Percentiles rank a stretch among this genome's conserved stretches.
These are phyloP conservation scores for Eledona agricola DNA, from an alignment of 2,888 invertebrate genomes.

Conservation along the genomic window DNA sequence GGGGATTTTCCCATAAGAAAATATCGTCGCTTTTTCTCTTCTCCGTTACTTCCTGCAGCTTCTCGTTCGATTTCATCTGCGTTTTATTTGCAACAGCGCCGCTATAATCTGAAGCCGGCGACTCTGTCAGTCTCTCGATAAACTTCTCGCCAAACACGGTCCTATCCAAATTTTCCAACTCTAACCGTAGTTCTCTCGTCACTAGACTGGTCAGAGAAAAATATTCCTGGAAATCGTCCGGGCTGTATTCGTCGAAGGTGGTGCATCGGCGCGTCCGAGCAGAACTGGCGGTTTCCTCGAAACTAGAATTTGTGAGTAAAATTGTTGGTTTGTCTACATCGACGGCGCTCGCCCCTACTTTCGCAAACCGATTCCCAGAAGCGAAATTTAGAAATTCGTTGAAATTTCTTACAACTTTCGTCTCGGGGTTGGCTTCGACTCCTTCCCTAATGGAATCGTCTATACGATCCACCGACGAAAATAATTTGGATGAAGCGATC, in stretches of 20 bases:
- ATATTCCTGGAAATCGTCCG: conserved; percentile 84
- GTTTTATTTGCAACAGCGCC: conserved; percentile 42
- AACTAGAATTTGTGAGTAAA: conserved; percentile 63
- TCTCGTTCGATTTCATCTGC: conserved; percentile 40
- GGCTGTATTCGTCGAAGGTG: conserved; percentile 70
- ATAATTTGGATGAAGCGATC: conserved; percentile 64
- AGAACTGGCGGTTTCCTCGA: conserved; percentile 61
- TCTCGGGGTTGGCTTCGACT: conserved; percentile 60
- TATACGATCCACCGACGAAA: conserved; percentile 69
- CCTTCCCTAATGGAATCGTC: conserved; percentile 62
- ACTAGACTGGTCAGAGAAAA: conserved; percentile 89
- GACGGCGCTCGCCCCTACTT: conserved; percentile 35
- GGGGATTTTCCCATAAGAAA: conserved; percentile 82
- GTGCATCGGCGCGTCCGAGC: conserved; percentile 54
- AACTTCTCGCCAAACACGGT: conserved; percentile 77
- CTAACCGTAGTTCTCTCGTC: conserved; percentile 82
- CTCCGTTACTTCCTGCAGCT: conserved; percentile 57
- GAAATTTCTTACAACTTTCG: conserved; percentile 75
- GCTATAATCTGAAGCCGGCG: conserved; percentile 50
- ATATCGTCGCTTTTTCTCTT: conserved; percentile 71
- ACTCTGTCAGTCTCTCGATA: conserved; percentile 53
- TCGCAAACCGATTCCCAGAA: conserved; percentile 64
- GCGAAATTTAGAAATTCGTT: conserved; percentile 86
- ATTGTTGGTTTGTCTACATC: conserved; percentile 61
- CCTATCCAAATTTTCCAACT: conserved; percentile 83